Conservation (phyloP, 2,797 vertebrate genomes). For the Esox lucius region DNA sequence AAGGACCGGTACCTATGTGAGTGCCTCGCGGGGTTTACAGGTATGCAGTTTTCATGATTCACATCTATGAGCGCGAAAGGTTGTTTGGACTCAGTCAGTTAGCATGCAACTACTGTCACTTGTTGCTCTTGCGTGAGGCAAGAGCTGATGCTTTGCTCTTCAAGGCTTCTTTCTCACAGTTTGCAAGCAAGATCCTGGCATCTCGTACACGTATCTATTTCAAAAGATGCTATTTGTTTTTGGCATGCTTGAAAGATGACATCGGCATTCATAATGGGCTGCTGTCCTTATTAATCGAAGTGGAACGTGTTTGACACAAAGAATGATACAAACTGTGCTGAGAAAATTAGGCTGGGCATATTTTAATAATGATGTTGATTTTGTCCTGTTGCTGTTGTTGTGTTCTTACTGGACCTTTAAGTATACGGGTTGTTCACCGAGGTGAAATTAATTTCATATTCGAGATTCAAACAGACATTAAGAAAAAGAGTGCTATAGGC, state of each 20-base stretch:
- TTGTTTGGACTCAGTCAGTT: background rate
- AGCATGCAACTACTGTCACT: background rate
- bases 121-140: too few species aligned
- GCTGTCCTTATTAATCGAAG: background rate
- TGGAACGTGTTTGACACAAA: background rate
- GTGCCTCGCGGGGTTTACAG: conserved; percentile 85
- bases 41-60: conserved; percentile 59
- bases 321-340: background rate
- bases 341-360: background rate
- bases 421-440: conserved; percentile 30
- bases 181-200: background rate
- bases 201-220: background rate
- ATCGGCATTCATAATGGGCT: background rate
- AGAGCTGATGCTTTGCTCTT: background rate
- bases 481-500: conserved; percentile 36
- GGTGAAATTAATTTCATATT: too few species aligned
- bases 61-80: background rate
- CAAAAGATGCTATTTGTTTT: background rate
- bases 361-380: background rate
- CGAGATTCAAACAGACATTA: background rate
- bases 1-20: conserved; percentile 86
- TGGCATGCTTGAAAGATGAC: background rate
- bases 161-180: background rate
- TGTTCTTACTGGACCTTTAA: conserved; percentile 1
- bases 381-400: background rate